A percentile compares a stretch with the other conserved stretches of the same genome.
Evolutionary conservation across 2,113 vertebrate species (phyloP).

Genomic region (Hippoglossus stenolepis): DNA sequence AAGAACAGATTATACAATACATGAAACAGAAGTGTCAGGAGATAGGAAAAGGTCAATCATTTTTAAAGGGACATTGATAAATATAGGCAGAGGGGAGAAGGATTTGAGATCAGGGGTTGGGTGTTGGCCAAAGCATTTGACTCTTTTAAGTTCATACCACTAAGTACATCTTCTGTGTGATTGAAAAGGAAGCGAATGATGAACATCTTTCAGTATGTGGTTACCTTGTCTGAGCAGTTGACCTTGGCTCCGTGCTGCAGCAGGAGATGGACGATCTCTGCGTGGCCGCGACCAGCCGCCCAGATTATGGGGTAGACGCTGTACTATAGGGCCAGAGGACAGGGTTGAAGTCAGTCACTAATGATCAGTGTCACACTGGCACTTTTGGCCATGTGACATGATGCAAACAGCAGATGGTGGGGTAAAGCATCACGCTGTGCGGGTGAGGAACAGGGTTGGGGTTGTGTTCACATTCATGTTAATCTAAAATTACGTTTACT

Average conservation of each 20-base stretch:
- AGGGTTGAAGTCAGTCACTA: conserved; percentile 48
- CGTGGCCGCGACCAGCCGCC: conserved; percentile 96
- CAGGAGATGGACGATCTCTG: conserved; percentile 91
- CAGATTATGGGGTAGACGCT: conserved; percentile 98
- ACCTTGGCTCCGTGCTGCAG: conserved; percentile 94
- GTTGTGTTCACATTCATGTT: background rate
- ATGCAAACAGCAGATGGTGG: conserved; percentile 7
- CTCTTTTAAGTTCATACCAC: background rate
- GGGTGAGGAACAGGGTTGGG: background rate
- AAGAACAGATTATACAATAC: background rate
- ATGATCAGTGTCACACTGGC: conserved; percentile 45
- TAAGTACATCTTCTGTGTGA: conserved; percentile 3
- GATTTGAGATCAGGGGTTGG: background rate
- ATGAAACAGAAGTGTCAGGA: background rate
- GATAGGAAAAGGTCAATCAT: background rate
- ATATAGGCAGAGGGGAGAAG: background rate
- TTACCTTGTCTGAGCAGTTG: conserved; percentile 99
- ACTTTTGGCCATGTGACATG: conserved; percentile 15
- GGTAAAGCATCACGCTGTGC: background rate
- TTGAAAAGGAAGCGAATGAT: conserved; percentile 44
- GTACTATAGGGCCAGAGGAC: conserved; percentile 87
- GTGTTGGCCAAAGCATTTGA: background rate
- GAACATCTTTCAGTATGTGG: conserved; percentile 38
- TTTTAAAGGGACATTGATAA: conserved; percentile 3
- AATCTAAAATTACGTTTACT: background rate